A percentile compares a stretch with the other conserved stretches of the same genome.
These are phyloP conservation scores for Stenodera caucasica DNA, from an alignment of 2,888 invertebrate genomes.

Conservation along the genomic window DNA sequence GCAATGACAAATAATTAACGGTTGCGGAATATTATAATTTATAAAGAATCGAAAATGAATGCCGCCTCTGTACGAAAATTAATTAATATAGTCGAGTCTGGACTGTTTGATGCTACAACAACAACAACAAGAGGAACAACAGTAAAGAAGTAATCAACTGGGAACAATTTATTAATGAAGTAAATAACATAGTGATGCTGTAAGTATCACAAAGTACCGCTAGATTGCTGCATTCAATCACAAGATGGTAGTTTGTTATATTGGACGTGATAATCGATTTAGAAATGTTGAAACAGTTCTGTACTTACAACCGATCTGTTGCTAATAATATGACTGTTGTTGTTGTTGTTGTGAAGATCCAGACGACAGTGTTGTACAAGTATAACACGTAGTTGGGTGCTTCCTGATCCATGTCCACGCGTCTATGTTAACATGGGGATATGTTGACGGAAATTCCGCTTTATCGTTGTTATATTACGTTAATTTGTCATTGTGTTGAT, in stretches of 20 bases:
- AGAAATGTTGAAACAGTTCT: conserved; percentile 30
- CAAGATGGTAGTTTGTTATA: conserved; percentile 30
- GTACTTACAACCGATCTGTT: conserved; percentile 21
- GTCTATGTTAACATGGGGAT: no score
- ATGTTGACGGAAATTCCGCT: not conserved
- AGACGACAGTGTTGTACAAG: not conserved
- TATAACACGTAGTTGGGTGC: not conserved
- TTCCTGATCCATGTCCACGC: conserved; percentile 9
- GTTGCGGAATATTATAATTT: conserved; percentile 2
- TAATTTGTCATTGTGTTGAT: conserved; percentile 11
- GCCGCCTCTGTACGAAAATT: conserved; percentile 16
- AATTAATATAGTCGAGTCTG: conserved; percentile 22
- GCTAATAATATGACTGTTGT: conserved; percentile 11
- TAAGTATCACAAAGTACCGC: conserved; percentile 31
- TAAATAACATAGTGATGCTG: conserved; percentile 29
- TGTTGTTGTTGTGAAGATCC: conserved; percentile 11
- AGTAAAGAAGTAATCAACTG: conserved; percentile 27
- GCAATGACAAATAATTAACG: conserved; percentile 8
- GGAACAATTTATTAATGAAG: conserved; percentile 31
- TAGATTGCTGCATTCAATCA: conserved; percentile 33
- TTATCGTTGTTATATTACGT: conserved; percentile 6
- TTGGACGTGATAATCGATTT: conserved; percentile 34
- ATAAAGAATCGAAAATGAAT: not conserved
- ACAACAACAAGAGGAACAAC: not conserved
- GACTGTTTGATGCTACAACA: conserved; percentile 6